Percentiles rank a stretch among this genome's conserved stretches.
Conservation (phyloP, 2,888 invertebrate genomes). For the Muscina levida region DNA sequence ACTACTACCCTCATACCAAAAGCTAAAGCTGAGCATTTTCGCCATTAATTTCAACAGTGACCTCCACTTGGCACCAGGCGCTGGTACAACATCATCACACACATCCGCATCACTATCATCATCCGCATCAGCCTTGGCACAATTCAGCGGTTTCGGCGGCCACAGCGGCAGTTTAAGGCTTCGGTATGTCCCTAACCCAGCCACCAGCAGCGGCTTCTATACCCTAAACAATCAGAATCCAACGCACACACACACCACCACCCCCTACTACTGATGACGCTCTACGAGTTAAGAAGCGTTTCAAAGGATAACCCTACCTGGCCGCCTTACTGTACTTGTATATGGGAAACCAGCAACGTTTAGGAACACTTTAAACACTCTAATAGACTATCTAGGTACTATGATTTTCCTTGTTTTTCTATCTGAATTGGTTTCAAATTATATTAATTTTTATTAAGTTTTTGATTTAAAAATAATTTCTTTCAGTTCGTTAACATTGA, state of each 20-base stretch:
- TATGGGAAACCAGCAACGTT: conserved; percentile 6
- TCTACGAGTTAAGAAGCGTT: background rate
- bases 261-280: background rate
- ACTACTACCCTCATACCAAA: conserved; percentile 60
- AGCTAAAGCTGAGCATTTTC: conserved; percentile 78
- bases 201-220: conserved; percentile 2
- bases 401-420: conserved; percentile 34
- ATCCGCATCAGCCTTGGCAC: conserved; percentile 80
- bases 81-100: conserved; percentile 78
- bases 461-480: conserved; percentile 9
- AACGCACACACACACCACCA: conserved; percentile 3
- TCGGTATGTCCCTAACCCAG: too few species aligned
- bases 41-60: conserved; percentile 80
- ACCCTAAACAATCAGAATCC: background rate
- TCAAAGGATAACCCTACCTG: too few species aligned
- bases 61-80: conserved; percentile 80
- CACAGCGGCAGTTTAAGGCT: conserved; percentile 79
- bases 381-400: conserved; percentile 45
- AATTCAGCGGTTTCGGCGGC: conserved; percentile 78
- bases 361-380: conserved; percentile 48
- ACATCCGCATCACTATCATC: conserved; percentile 77
- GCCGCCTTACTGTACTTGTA: too few species aligned
- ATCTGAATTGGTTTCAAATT: conserved; percentile 16
- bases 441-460: conserved; percentile 9
- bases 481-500: background rate